phyloP scores from a whole-genome alignment of 2,888 invertebrate genomes.

The Adelognathus sp. region DNA sequence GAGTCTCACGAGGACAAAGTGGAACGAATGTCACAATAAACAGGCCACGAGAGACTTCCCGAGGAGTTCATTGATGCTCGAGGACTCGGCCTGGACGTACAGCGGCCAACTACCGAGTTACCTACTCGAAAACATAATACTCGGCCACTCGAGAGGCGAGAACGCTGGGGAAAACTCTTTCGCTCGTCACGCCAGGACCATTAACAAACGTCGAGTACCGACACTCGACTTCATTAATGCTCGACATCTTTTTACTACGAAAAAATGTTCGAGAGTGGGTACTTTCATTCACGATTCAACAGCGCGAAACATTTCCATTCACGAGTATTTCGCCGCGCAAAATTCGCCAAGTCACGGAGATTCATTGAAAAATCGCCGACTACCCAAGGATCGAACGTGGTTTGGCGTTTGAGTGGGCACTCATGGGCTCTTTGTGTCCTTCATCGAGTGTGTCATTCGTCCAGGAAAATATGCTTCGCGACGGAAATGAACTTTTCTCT shows the following conservation, averaged over 20 bases:
- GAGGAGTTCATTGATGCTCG: slow-evolving; percentile 41
- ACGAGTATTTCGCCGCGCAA: background rate
- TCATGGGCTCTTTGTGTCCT: background rate
- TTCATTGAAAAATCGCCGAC: slow-evolving; percentile 34
- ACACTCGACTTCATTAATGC: slow-evolving; percentile 38
- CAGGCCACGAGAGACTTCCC: slow-evolving; percentile 27
- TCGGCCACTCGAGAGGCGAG: slow-evolving; percentile 31
- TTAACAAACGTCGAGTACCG: background rate
- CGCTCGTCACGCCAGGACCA: slow-evolving; percentile 45
- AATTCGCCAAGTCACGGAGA: slow-evolving; percentile 37
- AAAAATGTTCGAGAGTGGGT: background rate
- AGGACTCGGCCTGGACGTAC: background rate
- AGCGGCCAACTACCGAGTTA: background rate
- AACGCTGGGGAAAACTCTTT: slow-evolving; percentile 40
- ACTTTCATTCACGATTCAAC: slow-evolving; percentile 23
- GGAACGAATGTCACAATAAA: slow-evolving; percentile 49
- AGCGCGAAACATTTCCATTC: slow-evolving; percentile 14
- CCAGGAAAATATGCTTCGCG: background rate
- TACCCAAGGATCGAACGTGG: background rate
- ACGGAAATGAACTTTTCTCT: background rate
- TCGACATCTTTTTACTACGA: background rate
- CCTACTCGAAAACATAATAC: slow-evolving; percentile 15
- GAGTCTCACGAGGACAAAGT: slow-evolving; percentile 33
- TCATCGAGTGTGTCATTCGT: slow-evolving; percentile 10
- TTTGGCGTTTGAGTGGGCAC: slow-evolving; percentile 1